phyloP scores from a whole-genome alignment of 2,113 vertebrate species.

The Caranx ignobilis region DNA sequence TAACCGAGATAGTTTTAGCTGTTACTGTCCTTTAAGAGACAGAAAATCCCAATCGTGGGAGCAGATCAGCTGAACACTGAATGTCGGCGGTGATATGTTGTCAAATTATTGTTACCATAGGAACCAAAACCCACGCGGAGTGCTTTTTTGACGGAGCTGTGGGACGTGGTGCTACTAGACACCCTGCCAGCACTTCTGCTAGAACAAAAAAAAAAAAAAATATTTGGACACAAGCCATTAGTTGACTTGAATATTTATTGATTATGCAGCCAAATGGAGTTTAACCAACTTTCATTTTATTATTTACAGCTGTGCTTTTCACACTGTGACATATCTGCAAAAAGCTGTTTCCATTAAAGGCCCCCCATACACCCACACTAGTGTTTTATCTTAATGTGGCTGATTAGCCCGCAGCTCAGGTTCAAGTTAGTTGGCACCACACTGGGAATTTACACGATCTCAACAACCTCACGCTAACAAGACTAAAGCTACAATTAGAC shows the following conservation, averaged over 20 bases:
- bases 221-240: too few species aligned
- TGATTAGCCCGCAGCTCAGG: neutral
- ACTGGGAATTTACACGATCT: neutral
- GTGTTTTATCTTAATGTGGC: neutral
- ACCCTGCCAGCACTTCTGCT: too few species aligned
- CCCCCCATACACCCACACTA: neutral
- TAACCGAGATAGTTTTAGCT: too few species aligned
- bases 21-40: too few species aligned
- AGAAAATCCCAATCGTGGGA: too few species aligned
- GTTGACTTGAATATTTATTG: too few species aligned
- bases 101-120: conserved; percentile 5
- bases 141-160: neutral
- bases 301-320: neutral
- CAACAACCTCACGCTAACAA: neutral
- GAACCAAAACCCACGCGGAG: neutral
- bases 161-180: too few species aligned
- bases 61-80: too few species aligned
- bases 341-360: neutral
- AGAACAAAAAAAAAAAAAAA: too few species aligned
- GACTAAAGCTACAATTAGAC: neutral
- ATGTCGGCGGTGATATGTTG: neutral
- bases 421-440: too few species aligned
- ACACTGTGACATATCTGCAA: neutral
- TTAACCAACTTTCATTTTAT: too few species aligned
- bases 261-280: too few species aligned